Evolutionary conservation across 1,140 invertebrate species (phyloP), one percentile per base, ranked within the genome.

Genomic region (Drosophila santomea): DNA sequence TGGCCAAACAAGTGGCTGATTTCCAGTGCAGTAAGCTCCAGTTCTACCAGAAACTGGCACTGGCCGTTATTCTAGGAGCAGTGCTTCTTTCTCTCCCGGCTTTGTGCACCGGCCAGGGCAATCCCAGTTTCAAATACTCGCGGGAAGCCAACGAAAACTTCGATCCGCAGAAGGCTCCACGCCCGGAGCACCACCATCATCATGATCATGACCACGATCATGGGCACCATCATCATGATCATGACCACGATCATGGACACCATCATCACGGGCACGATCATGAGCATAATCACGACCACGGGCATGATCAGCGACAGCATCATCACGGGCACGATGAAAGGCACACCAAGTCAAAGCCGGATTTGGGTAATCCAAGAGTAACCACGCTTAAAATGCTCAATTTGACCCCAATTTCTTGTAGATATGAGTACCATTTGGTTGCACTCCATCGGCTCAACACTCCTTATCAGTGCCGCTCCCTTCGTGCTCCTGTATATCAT

Each of bases 401-500:
- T 8, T 5, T 73, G 45, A 55, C 50, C 36, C 38, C 45, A 0
- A 14, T 48, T 55, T 61, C 58, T 35, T n/a, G 61, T 39, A 89
- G 91, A 93, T 67, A 92, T 91, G 66, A 91, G 85, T 20, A 93
- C 94, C 58, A 93, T 98, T 39, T 97, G 97, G 94, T 66, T 96
- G n/a, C 94, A 96, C 92, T 97, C 97, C 3, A 94, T 98, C 83
- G 95, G 95, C 10, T 97, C 98, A 1, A 99, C 98, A 0, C 85
- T 98, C 10, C 93, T 98, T 41, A 99, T 99, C 79, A 99, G 98
- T 92, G 94, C 97, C 50, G 97, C 97, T 12, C 99, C 99, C 1
- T 98, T 98, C 90, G 93, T 99, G 17, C 96, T 99, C 64, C 94
- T 99, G 2, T 97, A 98, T 84, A 95, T 98, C 59, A 97, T 99